phyloP scores from a whole-genome alignment of 2,797 vertebrate genomes.

The Lophius americanus region DNA sequence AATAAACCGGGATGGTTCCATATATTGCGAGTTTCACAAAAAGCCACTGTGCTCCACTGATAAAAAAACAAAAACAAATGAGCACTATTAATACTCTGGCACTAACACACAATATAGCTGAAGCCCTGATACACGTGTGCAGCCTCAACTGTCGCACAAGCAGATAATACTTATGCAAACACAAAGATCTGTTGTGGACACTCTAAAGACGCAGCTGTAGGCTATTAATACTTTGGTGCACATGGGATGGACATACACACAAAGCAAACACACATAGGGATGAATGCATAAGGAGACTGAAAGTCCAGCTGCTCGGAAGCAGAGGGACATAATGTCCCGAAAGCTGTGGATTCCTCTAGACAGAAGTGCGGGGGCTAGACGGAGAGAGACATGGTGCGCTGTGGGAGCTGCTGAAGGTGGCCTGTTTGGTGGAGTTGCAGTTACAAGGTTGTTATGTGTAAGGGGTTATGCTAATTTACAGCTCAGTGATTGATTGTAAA shows the following conservation, averaged over 20 bases:
- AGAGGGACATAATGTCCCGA: constrained; percentile 75
- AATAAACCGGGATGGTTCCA: constrained; percentile 56
- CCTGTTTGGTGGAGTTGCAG: constrained; percentile 8
- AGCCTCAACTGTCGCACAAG: constrained; percentile 67
- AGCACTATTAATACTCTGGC: constrained; percentile 69
- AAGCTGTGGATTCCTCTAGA: constrained; percentile 79
- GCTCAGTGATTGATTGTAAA: neutral
- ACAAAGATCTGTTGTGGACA: constrained; percentile 79
- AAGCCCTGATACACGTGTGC: constrained; percentile 33
- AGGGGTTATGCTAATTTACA: neutral
- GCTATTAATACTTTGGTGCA: constrained; percentile 73
- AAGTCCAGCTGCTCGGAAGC: constrained; percentile 80
- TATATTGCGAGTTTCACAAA: constrained; percentile 52
- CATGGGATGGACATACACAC: constrained; percentile 50
- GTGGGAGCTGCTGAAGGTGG: constrained; percentile 22
- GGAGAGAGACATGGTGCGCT: constrained; percentile 22
- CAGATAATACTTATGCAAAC: constrained; percentile 75
- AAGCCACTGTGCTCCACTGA: constrained; percentile 50
- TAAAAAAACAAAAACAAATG: constrained; percentile 71
- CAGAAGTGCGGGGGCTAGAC: constrained; percentile 30
- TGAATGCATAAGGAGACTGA: constrained; percentile 68
- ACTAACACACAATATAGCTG: constrained; percentile 35
- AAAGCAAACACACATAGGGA: constrained; percentile 43
- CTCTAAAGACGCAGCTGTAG: constrained; percentile 76
- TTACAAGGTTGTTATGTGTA: neutral